A percentile compares a stretch with the other conserved stretches of the same genome.
Conservation (phyloP, 2,113 vertebrate genomes). For the Aegotheles bennettii region DNA sequence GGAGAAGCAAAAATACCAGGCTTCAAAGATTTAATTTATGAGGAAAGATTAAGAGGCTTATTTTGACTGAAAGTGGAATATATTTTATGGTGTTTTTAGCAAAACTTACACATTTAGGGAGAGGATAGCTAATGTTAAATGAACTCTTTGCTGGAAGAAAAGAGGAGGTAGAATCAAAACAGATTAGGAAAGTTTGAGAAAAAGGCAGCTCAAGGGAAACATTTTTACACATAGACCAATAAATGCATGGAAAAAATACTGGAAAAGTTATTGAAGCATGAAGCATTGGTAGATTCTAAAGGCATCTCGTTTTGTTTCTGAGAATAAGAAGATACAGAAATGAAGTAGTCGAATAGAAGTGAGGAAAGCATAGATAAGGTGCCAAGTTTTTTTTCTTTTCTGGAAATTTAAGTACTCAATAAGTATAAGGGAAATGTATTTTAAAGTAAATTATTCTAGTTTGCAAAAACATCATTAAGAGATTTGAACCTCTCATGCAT, state of each 20-base stretch:
- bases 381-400: neutral
- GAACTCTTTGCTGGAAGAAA: neutral
- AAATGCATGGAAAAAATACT: neutral
- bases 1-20: neutral
- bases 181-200: neutral
- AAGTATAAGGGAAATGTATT: neutral
- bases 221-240: neutral
- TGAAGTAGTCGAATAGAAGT: neutral
- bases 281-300: neutral
- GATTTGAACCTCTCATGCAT: neutral
- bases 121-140: neutral
- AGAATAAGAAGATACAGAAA: neutral
- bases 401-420: neutral
- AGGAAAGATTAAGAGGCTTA: neutral
- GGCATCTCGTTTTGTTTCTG: neutral
- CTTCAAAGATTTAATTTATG: neutral
- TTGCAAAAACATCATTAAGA: neutral
- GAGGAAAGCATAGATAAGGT: neutral
- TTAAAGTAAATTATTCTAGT: neutral
- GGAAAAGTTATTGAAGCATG: neutral
- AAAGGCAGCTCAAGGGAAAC: neutral
- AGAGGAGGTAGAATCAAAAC: neutral
- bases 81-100: neutral
- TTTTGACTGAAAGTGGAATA: neutral
- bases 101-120: neutral